phyloP scores from a whole-genome alignment of 1,140 invertebrate species.

The Lepidurus couesii region DNA sequence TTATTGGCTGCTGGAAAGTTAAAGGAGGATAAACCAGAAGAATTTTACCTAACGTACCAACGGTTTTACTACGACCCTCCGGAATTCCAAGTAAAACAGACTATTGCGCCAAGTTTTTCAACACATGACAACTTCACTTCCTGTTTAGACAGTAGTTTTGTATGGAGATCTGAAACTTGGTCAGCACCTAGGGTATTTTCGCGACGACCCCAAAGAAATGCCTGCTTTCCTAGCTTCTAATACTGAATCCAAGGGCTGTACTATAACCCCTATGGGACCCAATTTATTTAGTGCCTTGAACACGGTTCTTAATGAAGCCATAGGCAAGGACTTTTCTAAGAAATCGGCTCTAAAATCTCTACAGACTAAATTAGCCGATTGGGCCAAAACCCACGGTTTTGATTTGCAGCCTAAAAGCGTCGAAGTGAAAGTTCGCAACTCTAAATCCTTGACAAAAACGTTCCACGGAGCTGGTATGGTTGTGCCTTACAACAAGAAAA shows the following conservation, averaged over 20 bases:
- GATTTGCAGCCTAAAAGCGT: conserved; percentile 54
- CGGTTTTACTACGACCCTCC: conserved; percentile 90
- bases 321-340: conserved; percentile 58
- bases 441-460: conserved; percentile 64
- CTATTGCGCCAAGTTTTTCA: background rate
- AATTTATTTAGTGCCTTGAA: conserved; percentile 80
- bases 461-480: conserved; percentile 84
- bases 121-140: background rate
- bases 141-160: conserved; percentile 46
- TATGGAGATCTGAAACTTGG: conserved; percentile 60
- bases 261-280: conserved; percentile 63
- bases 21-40: conserved; percentile 49
- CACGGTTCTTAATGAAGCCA: conserved; percentile 54
- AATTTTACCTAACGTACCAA: conserved; percentile 70
- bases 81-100: conserved; percentile 70
- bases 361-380: conserved; percentile 57
- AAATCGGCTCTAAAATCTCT: conserved; percentile 54
- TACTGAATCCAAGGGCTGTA: conserved; percentile 58
- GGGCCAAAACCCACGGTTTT: conserved; percentile 58
- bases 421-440: conserved; percentile 58
- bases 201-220: conserved; percentile 68
- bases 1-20: conserved; percentile 63
- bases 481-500: conserved; percentile 75
- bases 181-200: conserved; percentile 82
- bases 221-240: conserved; percentile 73